Percentiles rank a stretch among this genome's conserved stretches.
Evolutionary conservation across 2,113 vertebrate species (phyloP).

Genomic region (Lipophrys pholis): DNA sequence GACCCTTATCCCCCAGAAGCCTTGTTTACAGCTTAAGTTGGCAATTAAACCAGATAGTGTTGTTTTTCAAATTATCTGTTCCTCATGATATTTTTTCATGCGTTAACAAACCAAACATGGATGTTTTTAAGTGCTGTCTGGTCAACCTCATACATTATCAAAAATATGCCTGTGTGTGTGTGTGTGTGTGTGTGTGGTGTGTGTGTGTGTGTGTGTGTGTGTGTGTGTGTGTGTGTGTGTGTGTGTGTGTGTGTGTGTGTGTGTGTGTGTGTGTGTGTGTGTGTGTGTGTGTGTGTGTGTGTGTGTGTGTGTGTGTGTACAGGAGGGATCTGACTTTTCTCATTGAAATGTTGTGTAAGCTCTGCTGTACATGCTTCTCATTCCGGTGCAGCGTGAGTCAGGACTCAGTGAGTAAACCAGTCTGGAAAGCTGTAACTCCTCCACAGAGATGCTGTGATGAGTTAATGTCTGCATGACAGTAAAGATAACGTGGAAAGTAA

Average conservation of each 20-base stretch:
- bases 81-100: constrained; percentile 47
- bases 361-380: constrained; percentile 54
- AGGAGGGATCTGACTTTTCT: constrained; percentile 52
- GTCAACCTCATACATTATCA: constrained; percentile 28
- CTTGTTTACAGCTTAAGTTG: constrained; percentile 63
- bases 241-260: neutral
- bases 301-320: constrained; percentile 3
- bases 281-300: constrained; percentile 17
- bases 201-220: constrained; percentile 7
- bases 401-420: constrained; percentile 34
- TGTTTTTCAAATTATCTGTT: constrained; percentile 49
- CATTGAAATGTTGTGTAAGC: constrained; percentile 68
- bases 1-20: constrained; percentile 54
- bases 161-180: neutral
- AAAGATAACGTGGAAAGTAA: constrained; percentile 30
- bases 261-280: constrained; percentile 6
- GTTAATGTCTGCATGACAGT: constrained; percentile 19
- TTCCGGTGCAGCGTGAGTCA: constrained; percentile 64
- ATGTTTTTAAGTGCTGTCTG: constrained; percentile 16
- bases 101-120: constrained; percentile 22
- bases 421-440: constrained; percentile 52
- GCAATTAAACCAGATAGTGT: constrained; percentile 51
- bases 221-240: constrained; percentile 1
- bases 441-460: constrained; percentile 39
- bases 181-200: neutral